These are phyloP conservation scores for Catocala fraxini DNA, from an alignment of 2,888 invertebrate genomes.

Conservation along the genomic window DNA sequence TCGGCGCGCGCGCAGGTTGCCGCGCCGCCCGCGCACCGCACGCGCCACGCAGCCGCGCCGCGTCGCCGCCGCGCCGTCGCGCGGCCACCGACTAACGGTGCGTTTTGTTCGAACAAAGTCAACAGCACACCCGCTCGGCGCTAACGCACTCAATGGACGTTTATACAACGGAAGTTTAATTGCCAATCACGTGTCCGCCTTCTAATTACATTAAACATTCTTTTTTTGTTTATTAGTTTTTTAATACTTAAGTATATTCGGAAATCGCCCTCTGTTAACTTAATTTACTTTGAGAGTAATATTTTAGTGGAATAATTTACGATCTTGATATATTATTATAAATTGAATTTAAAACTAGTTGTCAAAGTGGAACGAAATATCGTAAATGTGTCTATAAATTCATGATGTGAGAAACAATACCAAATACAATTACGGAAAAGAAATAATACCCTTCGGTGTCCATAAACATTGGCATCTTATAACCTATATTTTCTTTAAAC, in stretches of 20 bases:
- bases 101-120: conserved; percentile 68
- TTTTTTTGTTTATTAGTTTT: conserved; percentile 1
- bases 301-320: not conserved
- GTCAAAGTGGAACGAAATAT: too few species aligned
- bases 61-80: conserved; percentile 25
- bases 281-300: not conserved
- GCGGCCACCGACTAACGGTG: conserved; percentile 59
- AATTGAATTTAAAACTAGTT: too few species aligned
- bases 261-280: too few species aligned
- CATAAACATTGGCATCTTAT: conserved; percentile 1
- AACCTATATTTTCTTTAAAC: conserved; percentile 25
- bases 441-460: not conserved
- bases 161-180: conserved; percentile 44
- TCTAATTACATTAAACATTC: conserved; percentile 23
- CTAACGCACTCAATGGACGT: conserved; percentile 36
- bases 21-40: conserved; percentile 33
- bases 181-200: conserved; percentile 31
- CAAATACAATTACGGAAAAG: not conserved
- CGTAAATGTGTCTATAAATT: too few species aligned
- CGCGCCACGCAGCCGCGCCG: conserved; percentile 23
- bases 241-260: not conserved
- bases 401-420: not conserved
- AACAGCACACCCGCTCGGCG: conserved; percentile 34
- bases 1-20: conserved; percentile 63
- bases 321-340: too few species aligned